Conservation (phyloP, 1,140 invertebrate genomes). For the Physella acuta region DNA sequence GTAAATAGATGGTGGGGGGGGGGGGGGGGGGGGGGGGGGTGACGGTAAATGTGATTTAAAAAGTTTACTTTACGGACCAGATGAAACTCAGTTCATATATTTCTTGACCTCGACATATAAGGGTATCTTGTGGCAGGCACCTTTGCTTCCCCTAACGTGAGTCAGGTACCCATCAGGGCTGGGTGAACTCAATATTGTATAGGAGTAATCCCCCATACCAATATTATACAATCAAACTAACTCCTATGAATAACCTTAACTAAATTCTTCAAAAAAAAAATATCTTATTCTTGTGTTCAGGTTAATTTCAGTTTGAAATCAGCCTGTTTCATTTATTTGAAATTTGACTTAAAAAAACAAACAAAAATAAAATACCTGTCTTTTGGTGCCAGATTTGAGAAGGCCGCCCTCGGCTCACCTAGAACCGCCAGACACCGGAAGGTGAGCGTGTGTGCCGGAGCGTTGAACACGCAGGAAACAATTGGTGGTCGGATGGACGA, state of each 20-base stretch:
- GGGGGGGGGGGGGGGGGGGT: too few species aligned
- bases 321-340: conserved; percentile 10
- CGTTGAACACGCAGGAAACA: conserved; percentile 15
- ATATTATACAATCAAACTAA: too few species aligned
- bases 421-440: conserved; percentile 29
- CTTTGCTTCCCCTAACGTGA: too few species aligned
- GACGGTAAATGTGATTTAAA: not conserved
- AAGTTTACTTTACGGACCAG: too few species aligned
- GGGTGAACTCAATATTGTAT: too few species aligned
- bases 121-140: too few species aligned
- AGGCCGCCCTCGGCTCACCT: conserved; percentile 26
- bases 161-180: too few species aligned
- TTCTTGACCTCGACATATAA: too few species aligned
- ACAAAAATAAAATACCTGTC: not conserved
- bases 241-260: too few species aligned
- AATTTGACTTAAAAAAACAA: not conserved
- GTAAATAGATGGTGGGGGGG: not conserved
- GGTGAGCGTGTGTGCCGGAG: conserved; percentile 29
- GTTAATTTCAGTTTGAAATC: too few species aligned
- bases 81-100: too few species aligned
- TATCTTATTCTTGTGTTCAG: not conserved
- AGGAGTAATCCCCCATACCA: too few species aligned
- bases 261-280: not conserved
- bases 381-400: conserved; percentile 28
- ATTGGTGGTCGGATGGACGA: conserved; percentile 35